A percentile compares a stretch with the other conserved stretches of the same genome.
These are phyloP conservation scores for Elgaria multicarinata DNA, from an alignment of 2,113 vertebrate species.

Conservation along the genomic window DNA sequence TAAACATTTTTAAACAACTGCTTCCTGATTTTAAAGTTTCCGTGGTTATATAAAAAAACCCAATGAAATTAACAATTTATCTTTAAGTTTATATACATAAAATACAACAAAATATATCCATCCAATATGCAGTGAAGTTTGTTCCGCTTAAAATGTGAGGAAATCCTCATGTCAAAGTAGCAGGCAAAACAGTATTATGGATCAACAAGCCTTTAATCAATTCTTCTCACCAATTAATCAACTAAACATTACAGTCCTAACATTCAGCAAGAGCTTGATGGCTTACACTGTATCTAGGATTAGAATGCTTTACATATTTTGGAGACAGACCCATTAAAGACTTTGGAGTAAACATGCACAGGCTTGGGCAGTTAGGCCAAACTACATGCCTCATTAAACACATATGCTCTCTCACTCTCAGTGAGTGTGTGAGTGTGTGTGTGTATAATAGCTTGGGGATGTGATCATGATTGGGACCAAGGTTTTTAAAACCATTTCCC, in stretches of 20 bases:
- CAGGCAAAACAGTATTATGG: neutral
- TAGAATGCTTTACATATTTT: neutral
- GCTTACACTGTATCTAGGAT: neutral
- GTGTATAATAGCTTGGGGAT: too few relatives aligned
- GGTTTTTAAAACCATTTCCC: too few relatives aligned
- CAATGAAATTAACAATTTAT: neutral
- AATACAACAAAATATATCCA: neutral
- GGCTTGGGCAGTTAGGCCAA: neutral
- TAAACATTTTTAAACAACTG: neutral
- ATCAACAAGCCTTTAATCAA: constrained; percentile 9
- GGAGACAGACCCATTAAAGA: neutral
- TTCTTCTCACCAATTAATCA: neutral
- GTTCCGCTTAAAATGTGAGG: neutral
- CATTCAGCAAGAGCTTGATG: neutral
- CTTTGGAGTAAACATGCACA: neutral
- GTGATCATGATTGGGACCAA: too few relatives aligned
- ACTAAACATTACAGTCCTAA: neutral
- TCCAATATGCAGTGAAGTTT: neutral
- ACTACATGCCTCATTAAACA: neutral
- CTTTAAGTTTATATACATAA: neutral
- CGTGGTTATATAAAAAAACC: too few relatives aligned
- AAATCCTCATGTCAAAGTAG: neutral
- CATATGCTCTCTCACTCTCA: too few relatives aligned
- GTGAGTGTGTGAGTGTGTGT: too few relatives aligned
- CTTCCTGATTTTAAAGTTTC: neutral